These are phyloP conservation scores for Proisotoma minuta DNA, from an alignment of 2,888 invertebrate species.

Conservation along the genomic window DNA sequence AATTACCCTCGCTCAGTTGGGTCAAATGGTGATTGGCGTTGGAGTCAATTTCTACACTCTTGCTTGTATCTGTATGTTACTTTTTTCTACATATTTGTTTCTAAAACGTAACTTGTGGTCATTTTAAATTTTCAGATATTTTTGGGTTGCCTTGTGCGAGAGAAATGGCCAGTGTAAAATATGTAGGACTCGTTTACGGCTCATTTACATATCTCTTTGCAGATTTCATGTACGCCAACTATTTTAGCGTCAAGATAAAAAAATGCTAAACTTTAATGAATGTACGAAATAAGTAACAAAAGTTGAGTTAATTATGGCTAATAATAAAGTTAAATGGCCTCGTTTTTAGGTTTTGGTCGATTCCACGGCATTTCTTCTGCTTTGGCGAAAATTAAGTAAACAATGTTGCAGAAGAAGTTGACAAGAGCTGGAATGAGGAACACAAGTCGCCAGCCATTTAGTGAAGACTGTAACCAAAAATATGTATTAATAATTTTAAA, in stretches of 20 bases:
- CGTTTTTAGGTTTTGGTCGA: not conserved
- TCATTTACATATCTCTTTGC: slow-evolving; percentile 26
- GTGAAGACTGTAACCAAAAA: slow-evolving; percentile 56
- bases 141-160: slow-evolving; percentile 17
- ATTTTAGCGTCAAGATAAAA: slow-evolving; percentile 21
- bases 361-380: slow-evolving; percentile 62
- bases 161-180: slow-evolving; percentile 15
- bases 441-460: slow-evolving; percentile 60
- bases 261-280: too few relatives aligned
- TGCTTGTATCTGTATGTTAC: too few relatives aligned
- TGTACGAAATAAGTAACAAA: slow-evolving; percentile 15
- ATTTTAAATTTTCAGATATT: slow-evolving; percentile 14
- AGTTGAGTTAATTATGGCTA: too few relatives aligned
- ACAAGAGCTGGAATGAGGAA: slow-evolving; percentile 58
- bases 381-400: slow-evolving; percentile 57
- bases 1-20: slow-evolving; percentile 81
- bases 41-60: slow-evolving; percentile 82
- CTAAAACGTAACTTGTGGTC: too few relatives aligned
- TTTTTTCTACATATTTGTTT: too few relatives aligned
- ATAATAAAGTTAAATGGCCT: too few relatives aligned
- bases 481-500: not conserved
- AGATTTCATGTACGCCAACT: slow-evolving; percentile 22
- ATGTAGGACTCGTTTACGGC: slow-evolving; percentile 19
- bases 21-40: slow-evolving; percentile 91
- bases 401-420: slow-evolving; percentile 55